Conservation (phyloP, 2,113 vertebrate species). For the Oreotrochilus melanogaster region DNA sequence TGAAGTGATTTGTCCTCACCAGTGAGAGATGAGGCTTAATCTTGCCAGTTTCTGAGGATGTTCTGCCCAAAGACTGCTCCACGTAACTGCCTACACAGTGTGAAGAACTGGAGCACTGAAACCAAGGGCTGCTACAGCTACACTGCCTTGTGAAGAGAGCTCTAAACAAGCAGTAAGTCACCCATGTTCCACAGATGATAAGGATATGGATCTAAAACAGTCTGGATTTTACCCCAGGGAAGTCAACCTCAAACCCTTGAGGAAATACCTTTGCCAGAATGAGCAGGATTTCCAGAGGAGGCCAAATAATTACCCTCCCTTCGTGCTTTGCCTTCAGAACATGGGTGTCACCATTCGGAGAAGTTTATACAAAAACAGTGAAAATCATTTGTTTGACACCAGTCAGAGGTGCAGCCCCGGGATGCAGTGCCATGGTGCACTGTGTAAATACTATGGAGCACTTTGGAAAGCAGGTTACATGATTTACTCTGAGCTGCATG, state of each 20-base stretch:
- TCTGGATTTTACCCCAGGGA: background rate
- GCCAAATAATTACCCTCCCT: background rate
- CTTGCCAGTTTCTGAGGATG: background rate
- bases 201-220: background rate
- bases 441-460: background rate
- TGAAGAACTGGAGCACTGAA: background rate
- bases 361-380: background rate
- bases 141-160: background rate
- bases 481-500: background rate
- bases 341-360: background rate
- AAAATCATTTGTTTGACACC: background rate
- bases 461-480: background rate
- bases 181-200: background rate
- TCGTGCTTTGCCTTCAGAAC: background rate
- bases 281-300: background rate
- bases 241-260: background rate
- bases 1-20: background rate
- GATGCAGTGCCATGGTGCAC: background rate
- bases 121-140: background rate
- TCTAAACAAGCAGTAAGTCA: background rate
- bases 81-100: background rate
- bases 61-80: background rate
- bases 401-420: background rate
- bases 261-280: background rate
- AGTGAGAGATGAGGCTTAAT: background rate